Evolutionary conservation across 2,888 invertebrate genomes (phyloP), one percentile per base, ranked within the genome.

Genomic region (Eumacrocentrus americanus): DNA sequence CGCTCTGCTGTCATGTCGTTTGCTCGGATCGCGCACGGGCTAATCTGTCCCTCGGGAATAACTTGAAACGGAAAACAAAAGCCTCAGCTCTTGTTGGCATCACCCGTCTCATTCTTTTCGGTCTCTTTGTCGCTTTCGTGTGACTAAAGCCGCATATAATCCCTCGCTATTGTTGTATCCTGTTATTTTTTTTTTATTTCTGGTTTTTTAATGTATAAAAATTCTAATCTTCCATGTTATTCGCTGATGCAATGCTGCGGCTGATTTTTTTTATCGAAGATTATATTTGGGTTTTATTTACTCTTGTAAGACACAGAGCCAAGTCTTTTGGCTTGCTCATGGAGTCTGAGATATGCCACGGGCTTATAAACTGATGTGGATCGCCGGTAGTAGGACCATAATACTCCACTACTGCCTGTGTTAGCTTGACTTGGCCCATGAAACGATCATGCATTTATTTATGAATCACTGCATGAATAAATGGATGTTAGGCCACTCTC

Each of bases 401-500:
- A 20, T 35, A 46, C 18, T 18, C n/a, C 6, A 16, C 25, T 29
- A 11, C 25, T 16, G 25, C 18, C 48, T 25, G 25, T 40, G 44
- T 12, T n/a, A n/a, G 18, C 38, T 29, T n/a, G 38, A 57, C 48
- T 48, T 48, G 48, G 38, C 40, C 48, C 47, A 37, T 14, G 38
- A 46, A 18, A 37, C 76, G 71, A 74, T 77, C 77, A 78, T 79
- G 71, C 76, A 79, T 79, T 78, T 78, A 79, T 79, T 79, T 78
- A 79, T 79, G 77, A 78, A 76, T 67, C 72, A 70, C 72, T 29
- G 29, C 73, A 79, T 79, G 78, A 79, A 79, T 79, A 79, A 78
- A 78, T 79, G 76, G 74, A 79, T 79, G 73, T 63, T 70, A 69
- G 29, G 73, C 70, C 71, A 73, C 72, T 73, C 75, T n/a, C n/a